Conservation (phyloP, 2,888 invertebrate genomes). For the Cephus nigrinus region DNA sequence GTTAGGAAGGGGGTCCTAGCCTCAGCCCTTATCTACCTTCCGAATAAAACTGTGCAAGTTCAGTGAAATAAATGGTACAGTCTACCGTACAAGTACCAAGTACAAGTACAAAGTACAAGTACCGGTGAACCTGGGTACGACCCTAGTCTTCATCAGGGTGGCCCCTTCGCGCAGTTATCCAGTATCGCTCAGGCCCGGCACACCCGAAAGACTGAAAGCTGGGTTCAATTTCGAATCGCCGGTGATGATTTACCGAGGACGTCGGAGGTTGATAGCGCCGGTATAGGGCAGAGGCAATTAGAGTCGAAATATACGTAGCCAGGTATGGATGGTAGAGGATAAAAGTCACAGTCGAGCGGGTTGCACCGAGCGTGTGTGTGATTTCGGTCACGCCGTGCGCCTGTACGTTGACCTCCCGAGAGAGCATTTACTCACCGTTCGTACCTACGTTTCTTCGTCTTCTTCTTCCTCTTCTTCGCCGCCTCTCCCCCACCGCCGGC, state of each 20-base stretch:
- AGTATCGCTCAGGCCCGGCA: neutral
- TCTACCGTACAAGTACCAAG: neutral
- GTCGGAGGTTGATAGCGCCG: slow-evolving; percentile 22
- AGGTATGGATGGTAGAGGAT: slow-evolving; percentile 30
- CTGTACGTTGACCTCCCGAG: slow-evolving; percentile 63
- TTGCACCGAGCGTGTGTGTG: slow-evolving; percentile 61
- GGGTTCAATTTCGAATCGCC: neutral
- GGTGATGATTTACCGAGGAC: neutral
- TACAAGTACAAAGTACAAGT: neutral
- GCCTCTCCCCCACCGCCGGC: neutral
- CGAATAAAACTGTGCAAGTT: neutral
- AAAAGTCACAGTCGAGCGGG: slow-evolving; percentile 62
- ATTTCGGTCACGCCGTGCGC: slow-evolving; percentile 65
- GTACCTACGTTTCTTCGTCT: neutral
- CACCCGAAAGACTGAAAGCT: neutral
- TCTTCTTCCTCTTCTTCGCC: slow-evolving; percentile 8
- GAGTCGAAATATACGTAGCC: slow-evolving; percentile 48
- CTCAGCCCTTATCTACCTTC: neutral
- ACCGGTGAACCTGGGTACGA: neutral
- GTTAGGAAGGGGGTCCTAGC: neutral
- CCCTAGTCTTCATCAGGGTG: neutral
- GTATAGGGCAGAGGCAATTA: slow-evolving; percentile 50
- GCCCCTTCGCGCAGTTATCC: neutral
- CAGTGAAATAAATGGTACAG: neutral
- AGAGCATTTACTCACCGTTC: slow-evolving; percentile 44